Conservation (phyloP, 2,797 vertebrate genomes). For the Gymnoscopelus microlampas region DNA sequence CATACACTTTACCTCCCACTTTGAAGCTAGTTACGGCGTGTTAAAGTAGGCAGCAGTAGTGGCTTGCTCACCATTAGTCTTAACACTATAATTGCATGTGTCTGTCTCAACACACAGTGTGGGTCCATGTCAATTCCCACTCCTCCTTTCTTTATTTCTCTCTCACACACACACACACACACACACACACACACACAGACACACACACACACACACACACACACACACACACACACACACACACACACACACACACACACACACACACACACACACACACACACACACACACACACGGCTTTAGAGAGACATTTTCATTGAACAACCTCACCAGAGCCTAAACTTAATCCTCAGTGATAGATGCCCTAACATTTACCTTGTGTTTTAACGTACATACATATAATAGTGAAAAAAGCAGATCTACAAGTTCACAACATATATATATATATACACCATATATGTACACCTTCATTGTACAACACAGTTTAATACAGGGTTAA, state of each 20-base stretch:
- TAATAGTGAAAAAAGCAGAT: no score
- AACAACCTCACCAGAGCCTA: no score
- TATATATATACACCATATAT: no score
- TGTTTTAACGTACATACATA: no score
- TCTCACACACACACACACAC: background rate
- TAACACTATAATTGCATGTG: constrained; percentile 27
- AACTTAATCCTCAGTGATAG: no score
- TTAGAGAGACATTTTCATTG: background rate
- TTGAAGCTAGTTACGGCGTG: constrained; percentile 35
- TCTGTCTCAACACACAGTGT: constrained; percentile 14
- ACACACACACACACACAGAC: background rate
- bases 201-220: constrained; percentile 3
- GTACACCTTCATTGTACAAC: no score
- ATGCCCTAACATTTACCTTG: no score
- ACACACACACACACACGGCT: constrained; percentile 4
- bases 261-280: background rate
- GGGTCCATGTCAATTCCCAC: background rate
- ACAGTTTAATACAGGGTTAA: no score
- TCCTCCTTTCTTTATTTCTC: background rate
- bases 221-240: background rate
- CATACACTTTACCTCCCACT: constrained; percentile 35
- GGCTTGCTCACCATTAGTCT: constrained; percentile 37
- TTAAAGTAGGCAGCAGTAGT: constrained; percentile 44
- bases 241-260: constrained; percentile 1
- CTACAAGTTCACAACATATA: no score